Evolutionary conservation across 2,113 vertebrate genomes (phyloP), one percentile per base, ranked within the genome.

Genomic region (Hemiscyllium ocellatum): DNA sequence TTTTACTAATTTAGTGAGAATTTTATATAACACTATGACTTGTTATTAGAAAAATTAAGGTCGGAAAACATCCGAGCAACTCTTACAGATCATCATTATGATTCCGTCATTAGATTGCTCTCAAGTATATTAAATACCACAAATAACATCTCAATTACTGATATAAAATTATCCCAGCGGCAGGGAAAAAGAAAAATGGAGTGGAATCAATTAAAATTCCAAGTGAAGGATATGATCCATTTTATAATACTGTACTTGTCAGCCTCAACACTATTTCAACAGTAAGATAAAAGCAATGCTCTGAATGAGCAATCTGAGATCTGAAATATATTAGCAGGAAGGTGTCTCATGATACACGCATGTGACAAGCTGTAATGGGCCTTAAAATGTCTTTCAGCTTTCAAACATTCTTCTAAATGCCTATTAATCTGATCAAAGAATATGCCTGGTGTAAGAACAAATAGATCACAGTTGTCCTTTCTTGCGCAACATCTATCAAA

Each of bases 391-490:
- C 94, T 50, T 76, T 95, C 68, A 95, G 94, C 4, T 72, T 72
- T 72, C 68, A 95, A 29, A 72, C 24, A 72, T 72, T 72, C 68
- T 70, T 95, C 47, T 72, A 95, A 95, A 72, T 72, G 47, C 42
- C 94, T 95, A 95, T 95, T 95, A 95, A 95, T 72, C 94, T 95
- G 94, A 95, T 76, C 94, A 95, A 95, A 95, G 94, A 95, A 42
- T 24, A 72, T 95, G 94, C 94, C 47, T 20, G 68, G 42, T 76
- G 68, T 29, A 95, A 95, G 37, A 47, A 72, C 68, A 95, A 95
- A 95, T 95, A 95, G 37, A 72, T 95, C 69, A 50, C 66, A 95
- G 94, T 95, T 95, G 69, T 72, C 26, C 68, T 52, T 3, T 72
- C 29, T 72, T 52, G 29, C 94, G 72, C 68, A 76, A 37, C 69